Evolutionary conservation across 1,140 invertebrate genomes (phyloP).

Genomic region (Drosophila murphyi): DNA sequence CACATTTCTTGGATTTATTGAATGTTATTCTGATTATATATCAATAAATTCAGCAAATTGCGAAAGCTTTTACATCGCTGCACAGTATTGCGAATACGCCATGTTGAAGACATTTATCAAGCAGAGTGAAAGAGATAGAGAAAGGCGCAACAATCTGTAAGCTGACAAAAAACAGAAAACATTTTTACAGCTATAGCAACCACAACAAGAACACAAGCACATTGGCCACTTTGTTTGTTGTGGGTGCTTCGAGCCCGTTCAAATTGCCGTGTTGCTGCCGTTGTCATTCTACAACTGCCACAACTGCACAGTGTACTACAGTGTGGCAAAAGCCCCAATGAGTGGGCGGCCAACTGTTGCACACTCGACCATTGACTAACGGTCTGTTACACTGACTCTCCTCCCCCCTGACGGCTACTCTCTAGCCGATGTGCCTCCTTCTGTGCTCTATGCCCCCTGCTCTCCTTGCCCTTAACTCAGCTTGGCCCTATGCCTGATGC

Average conservation of each 20-base stretch:
- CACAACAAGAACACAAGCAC: conserved; percentile 1
- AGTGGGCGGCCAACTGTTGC: conserved; percentile 47
- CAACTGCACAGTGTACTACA: conserved; percentile 2
- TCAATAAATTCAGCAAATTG: background rate
- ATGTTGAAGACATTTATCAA: too few relatives aligned
- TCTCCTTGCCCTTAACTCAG: conserved; percentile 1
- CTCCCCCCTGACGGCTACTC: conserved; percentile 1
- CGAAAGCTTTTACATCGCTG: background rate
- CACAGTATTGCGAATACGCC: conserved; percentile 10
- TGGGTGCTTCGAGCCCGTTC: conserved; percentile 16
- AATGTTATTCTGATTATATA: background rate
- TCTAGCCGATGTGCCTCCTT: conserved; percentile 1
- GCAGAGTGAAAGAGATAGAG: background rate
- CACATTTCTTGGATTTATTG: background rate
- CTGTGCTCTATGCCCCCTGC: background rate
- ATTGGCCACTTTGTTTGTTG: conserved; percentile 35
- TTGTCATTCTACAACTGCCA: conserved; percentile 26
- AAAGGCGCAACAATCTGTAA: conserved; percentile 6
- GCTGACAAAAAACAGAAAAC: background rate
- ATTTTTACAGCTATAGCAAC: conserved; percentile 11
- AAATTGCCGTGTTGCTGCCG: conserved; percentile 44
- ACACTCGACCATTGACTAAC: conserved; percentile 39
- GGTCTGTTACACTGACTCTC: conserved; percentile 36
- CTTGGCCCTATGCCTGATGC: conserved; percentile 12
- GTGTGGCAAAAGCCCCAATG: conserved; percentile 15